phyloP scores from a whole-genome alignment of 2,113 vertebrate genomes.

The Lophochroa leadbeateri region DNA sequence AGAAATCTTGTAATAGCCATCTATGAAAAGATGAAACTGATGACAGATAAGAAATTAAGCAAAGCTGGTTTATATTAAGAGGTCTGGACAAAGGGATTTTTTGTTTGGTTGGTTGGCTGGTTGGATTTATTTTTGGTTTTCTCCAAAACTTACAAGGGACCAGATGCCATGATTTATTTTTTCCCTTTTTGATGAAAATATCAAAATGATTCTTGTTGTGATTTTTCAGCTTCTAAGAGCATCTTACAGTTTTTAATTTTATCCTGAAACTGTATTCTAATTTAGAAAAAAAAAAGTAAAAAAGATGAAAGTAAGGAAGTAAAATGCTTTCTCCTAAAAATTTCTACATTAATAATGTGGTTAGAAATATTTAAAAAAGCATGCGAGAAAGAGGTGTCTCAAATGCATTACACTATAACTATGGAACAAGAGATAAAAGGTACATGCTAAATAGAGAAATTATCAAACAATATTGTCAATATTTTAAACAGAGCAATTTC shows the following conservation, averaged over 20 bases:
- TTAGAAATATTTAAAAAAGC: background rate
- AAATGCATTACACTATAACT: background rate
- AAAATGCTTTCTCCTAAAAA: background rate
- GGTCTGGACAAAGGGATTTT: constrained; percentile 10
- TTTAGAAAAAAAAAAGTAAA: background rate
- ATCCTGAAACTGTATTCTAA: background rate
- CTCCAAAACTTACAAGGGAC: background rate
- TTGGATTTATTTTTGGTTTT: background rate
- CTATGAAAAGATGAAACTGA: constrained; percentile 23
- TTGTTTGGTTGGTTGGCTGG: background rate
- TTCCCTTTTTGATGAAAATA: background rate
- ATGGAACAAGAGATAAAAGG: background rate
- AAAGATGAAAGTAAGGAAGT: background rate
- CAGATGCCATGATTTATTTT: background rate
- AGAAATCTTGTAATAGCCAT: background rate
- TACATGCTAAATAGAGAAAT: background rate
- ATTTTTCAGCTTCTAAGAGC: background rate
- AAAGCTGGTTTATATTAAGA: constrained; percentile 34
- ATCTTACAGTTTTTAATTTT: background rate
- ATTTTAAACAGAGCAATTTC: background rate
- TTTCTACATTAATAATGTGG: background rate
- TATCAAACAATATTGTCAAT: background rate
- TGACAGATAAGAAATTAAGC: constrained; percentile 52
- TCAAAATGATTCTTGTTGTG: background rate
- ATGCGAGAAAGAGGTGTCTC: background rate